phyloP scores from a whole-genome alignment of 2,888 invertebrate species.

The Prenolepis imparis region DNA sequence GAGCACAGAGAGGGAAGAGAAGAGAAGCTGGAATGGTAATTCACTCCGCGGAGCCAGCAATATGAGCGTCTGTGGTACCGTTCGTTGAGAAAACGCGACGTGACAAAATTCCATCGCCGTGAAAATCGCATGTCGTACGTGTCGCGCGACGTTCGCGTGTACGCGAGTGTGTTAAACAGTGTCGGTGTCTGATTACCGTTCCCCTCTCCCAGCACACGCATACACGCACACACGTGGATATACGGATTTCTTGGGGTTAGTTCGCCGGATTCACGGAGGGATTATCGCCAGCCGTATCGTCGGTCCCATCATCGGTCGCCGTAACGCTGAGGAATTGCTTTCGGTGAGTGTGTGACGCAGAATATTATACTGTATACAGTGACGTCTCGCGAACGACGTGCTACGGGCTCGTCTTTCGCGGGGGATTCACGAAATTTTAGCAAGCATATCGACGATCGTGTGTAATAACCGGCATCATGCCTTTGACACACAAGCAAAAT shows the following conservation, averaged over 20 bases:
- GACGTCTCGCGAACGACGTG: background rate
- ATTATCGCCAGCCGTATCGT: conserved; percentile 65
- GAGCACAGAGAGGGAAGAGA: conserved; percentile 78
- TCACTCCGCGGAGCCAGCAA: conserved; percentile 76
- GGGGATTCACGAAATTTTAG: conserved; percentile 24
- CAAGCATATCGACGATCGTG: no score
- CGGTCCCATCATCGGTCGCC: conserved; percentile 60
- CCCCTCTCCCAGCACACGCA: background rate
- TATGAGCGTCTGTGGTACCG: conserved; percentile 76
- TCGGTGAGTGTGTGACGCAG: conserved; percentile 76
- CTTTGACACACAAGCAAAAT: conserved; percentile 43
- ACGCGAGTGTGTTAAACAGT: conserved; percentile 73
- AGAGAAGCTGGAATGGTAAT: conserved; percentile 74
- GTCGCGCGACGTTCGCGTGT: conserved; percentile 68
- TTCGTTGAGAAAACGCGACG: conserved; percentile 78
- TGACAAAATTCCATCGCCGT: conserved; percentile 74
- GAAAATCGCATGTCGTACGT: conserved; percentile 75
- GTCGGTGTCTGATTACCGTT: conserved; percentile 67
- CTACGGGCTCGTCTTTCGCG: background rate
- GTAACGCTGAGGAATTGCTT: conserved; percentile 75
- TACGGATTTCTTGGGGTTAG: conserved; percentile 71
- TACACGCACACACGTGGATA: conserved; percentile 72
- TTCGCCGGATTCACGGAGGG: conserved; percentile 67
- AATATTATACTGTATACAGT: background rate
- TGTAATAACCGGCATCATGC: no score